Conservation (phyloP, 2,888 invertebrate genomes). For the Drosophila rubida region DNA sequence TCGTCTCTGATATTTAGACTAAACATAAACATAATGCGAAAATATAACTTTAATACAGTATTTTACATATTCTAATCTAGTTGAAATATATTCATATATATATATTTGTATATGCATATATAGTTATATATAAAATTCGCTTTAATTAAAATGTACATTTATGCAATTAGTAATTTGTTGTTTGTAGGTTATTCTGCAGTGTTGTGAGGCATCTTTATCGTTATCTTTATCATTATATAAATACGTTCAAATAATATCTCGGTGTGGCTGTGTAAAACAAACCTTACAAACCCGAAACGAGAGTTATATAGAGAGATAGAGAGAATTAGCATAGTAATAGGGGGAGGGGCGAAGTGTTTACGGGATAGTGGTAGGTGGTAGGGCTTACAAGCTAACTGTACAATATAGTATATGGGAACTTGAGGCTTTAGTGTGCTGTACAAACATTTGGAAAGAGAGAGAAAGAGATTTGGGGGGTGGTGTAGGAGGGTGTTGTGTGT, state of each 20-base stretch:
- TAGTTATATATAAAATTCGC: conserved; percentile 53
- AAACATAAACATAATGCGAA: conserved; percentile 53
- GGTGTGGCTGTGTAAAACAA: conserved; percentile 54
- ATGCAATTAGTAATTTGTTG: conserved; percentile 43
- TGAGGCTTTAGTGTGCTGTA: conserved; percentile 34
- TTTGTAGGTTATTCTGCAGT: conserved; percentile 30
- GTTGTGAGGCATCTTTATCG: conserved; percentile 38
- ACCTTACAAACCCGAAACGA: conserved; percentile 17
- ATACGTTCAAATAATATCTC: conserved; percentile 59
- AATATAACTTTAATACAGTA: conserved; percentile 72
- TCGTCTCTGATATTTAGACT: conserved; percentile 55
- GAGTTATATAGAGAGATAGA: conserved; percentile 7
- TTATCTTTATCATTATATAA: conserved; percentile 24
- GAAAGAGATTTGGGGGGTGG: not conserved
- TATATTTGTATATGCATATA: conserved; percentile 19
- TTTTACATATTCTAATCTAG: conserved; percentile 67
- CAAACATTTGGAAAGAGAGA: conserved; percentile 17
- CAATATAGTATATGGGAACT: conserved; percentile 38
- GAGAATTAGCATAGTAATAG: conserved; percentile 10
- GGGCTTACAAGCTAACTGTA: conserved; percentile 68
- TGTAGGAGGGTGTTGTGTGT: not conserved
- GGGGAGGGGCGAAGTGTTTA: conserved; percentile 1
- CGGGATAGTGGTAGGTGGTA: not conserved
- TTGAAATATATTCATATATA: conserved; percentile 18
- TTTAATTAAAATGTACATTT: conserved; percentile 66